Conservation (phyloP, 2,888 invertebrate genomes). For the Belgica antarctica region DNA sequence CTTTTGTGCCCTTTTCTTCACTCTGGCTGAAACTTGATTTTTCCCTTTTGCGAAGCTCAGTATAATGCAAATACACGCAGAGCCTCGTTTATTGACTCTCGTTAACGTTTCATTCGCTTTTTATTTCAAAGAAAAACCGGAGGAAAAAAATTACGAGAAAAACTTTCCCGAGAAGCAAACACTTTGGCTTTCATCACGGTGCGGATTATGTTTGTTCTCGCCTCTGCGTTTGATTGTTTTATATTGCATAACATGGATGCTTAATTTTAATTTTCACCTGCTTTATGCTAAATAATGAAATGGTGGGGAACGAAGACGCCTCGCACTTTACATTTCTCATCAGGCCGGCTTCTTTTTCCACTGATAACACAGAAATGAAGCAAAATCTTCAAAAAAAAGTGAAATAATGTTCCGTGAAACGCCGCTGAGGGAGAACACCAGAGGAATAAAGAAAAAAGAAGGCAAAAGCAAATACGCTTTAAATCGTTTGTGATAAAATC, state of each 20-base stretch:
- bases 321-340: constrained; percentile 2
- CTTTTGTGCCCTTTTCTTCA: constrained; percentile 21
- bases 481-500: constrained; percentile 43
- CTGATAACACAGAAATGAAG: not conserved
- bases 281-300: constrained; percentile 39
- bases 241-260: constrained; percentile 43
- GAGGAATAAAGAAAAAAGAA: constrained; percentile 13
- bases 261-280: constrained; percentile 44
- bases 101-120: constrained; percentile 27
- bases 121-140: not conserved
- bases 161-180: no score
- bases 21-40: constrained; percentile 8
- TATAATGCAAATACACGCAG: not conserved
- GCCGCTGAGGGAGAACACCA: constrained; percentile 8
- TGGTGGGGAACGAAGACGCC: not conserved
- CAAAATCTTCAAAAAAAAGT: not conserved
- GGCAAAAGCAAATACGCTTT: constrained; percentile 23
- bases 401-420: not conserved
- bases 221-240: constrained; percentile 37
- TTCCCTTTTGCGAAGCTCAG: constrained; percentile 2
- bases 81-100: constrained; percentile 39
- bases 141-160: not conserved
- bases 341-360: no score
- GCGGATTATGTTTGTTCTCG: not conserved
- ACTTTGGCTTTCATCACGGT: not conserved